Evolutionary conservation across 2,113 vertebrate species (phyloP).

Genomic region (Pyxicephalus adspersus): DNA sequence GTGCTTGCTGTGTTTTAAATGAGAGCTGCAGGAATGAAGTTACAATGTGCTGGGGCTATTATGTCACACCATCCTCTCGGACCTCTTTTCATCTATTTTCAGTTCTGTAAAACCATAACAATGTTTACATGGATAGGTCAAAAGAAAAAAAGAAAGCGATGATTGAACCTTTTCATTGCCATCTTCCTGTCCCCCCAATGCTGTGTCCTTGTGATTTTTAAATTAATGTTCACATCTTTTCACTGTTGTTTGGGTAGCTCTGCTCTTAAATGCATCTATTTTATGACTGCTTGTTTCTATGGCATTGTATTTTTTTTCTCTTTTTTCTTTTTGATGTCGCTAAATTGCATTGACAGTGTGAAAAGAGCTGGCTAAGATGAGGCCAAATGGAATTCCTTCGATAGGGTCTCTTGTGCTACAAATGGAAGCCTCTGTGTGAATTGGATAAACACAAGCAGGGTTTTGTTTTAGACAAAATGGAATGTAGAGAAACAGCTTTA

Average conservation of each 20-base stretch:
- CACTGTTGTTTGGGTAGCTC: slow-evolving; percentile 62
- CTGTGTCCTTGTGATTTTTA: slow-evolving; percentile 60
- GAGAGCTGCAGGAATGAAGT: slow-evolving; percentile 61
- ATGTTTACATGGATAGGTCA: slow-evolving; percentile 50
- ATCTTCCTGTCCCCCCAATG: slow-evolving; percentile 21
- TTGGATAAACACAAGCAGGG: slow-evolving; percentile 4
- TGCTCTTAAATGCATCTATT: slow-evolving; percentile 60
- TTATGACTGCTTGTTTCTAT: slow-evolving; percentile 27
- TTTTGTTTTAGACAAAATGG: slow-evolving; percentile 33
- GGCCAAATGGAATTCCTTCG: slow-evolving; percentile 59
- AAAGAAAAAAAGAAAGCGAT: slow-evolving; percentile 36
- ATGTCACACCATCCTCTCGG: slow-evolving; percentile 56
- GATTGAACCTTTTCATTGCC: slow-evolving; percentile 36
- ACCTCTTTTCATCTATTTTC: slow-evolving; percentile 58
- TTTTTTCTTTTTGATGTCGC: slow-evolving; percentile 60
- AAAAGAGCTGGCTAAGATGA: slow-evolving; percentile 60
- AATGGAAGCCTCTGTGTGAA: slow-evolving; percentile 57
- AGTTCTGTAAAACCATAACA: slow-evolving; percentile 53
- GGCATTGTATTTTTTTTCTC: background rate
- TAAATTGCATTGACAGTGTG: slow-evolving; percentile 64
- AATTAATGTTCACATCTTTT: slow-evolving; percentile 62
- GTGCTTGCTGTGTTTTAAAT: slow-evolving; percentile 50
- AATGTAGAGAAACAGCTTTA: background rate
- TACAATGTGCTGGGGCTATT: slow-evolving; percentile 45
- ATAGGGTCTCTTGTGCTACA: slow-evolving; percentile 43